phyloP scores from a whole-genome alignment of 2,888 invertebrate species.

The Calameuta idolon region DNA sequence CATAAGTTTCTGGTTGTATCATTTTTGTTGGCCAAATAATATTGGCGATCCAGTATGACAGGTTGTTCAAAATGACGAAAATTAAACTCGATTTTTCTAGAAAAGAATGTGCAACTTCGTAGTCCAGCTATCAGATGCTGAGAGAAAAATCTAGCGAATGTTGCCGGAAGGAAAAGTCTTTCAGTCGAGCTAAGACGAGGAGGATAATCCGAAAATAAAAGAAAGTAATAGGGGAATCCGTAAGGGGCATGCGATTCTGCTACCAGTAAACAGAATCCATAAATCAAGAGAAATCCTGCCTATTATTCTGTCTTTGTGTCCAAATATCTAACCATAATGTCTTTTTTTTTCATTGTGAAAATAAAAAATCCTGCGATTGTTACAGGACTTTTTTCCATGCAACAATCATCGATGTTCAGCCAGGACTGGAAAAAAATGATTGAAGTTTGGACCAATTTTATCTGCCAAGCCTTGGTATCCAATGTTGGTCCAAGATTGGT shows the following conservation, averaged over 20 bases:
- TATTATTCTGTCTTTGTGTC: not conserved
- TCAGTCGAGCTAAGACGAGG: not conserved
- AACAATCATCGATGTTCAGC: not conserved
- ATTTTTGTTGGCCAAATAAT: not conserved
- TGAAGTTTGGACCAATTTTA: not conserved
- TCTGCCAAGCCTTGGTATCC: not conserved
- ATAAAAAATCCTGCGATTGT: not conserved
- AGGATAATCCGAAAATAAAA: not conserved
- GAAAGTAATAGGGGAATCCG: constrained; percentile 19
- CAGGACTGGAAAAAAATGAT: not conserved
- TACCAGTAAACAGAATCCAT: constrained; percentile 37
- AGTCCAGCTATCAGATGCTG: not conserved
- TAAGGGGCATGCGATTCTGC: constrained; percentile 31
- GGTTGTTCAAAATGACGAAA: not conserved
- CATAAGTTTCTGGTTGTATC: not conserved
- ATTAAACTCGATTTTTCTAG: not conserved
- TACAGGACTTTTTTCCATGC: not conserved
- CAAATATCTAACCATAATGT: not conserved
- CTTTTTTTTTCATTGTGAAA: not conserved
- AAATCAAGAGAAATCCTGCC: constrained; percentile 14
- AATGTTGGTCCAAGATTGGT: not conserved
- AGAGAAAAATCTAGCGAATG: not conserved
- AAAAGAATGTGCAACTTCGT: not conserved
- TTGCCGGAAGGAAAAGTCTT: not conserved
- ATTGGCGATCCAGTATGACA: not conserved